Evolutionary conservation across 2,113 vertebrate genomes (phyloP).

Genomic region (Melospiza georgiana): DNA sequence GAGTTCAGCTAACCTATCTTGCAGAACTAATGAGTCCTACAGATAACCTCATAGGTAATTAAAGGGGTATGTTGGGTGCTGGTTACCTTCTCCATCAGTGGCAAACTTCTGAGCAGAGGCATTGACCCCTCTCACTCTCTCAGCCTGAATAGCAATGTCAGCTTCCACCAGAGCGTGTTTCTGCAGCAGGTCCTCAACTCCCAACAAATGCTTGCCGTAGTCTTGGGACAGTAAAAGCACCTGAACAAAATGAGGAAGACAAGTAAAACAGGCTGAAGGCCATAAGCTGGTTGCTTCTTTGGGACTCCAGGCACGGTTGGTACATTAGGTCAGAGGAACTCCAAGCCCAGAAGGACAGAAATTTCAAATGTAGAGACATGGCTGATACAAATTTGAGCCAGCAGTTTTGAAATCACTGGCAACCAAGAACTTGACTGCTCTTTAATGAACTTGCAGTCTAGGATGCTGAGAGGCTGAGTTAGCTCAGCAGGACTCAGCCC

Average conservation of each 20-base stretch:
- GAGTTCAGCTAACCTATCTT: background rate
- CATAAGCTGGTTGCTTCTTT: background rate
- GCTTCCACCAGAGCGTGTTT: constrained; percentile 94
- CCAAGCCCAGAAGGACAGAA: background rate
- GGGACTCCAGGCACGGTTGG: background rate
- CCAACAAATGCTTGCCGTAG: constrained; percentile 93
- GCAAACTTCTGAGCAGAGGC: constrained; percentile 89
- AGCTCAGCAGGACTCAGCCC: background rate
- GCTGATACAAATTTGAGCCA: background rate
- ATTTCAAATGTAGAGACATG: background rate
- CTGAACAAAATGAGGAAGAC: constrained; percentile 64
- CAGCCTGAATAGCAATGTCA: constrained; percentile 92
- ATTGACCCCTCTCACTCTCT: constrained; percentile 89
- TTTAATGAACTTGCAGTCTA: background rate
- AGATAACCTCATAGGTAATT: background rate
- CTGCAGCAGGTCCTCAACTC: constrained; percentile 94
- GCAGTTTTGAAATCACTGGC: background rate
- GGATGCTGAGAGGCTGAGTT: background rate
- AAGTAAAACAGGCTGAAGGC: background rate
- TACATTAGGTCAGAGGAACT: background rate
- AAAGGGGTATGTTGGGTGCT: background rate
- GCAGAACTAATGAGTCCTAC: background rate
- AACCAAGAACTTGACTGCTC: background rate
- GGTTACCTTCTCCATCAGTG: constrained; percentile 82
- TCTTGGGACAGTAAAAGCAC: constrained; percentile 94